Conservation (phyloP, 1,140 invertebrate species). For the Augochlora pura region DNA sequence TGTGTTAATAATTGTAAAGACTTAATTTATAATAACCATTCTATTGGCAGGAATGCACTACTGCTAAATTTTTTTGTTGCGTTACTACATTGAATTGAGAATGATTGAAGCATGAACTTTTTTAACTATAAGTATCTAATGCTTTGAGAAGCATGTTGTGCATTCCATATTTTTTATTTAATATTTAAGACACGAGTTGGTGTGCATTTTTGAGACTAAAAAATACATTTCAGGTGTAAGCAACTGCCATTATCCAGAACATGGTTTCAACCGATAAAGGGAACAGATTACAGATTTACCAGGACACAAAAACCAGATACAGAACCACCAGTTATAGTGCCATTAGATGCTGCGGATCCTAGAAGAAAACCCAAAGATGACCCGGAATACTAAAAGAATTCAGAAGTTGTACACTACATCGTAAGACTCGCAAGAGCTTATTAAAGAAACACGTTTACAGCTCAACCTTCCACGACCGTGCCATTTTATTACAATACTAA, state of each 20-base stretch:
- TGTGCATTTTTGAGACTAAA: no score
- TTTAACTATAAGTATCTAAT: background rate
- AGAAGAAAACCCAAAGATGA: conserved; percentile 64
- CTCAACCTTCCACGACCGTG: background rate
- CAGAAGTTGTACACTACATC: conserved; percentile 15
- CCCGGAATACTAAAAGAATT: conserved; percentile 53
- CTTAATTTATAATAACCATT: background rate
- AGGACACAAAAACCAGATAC: conserved; percentile 39
- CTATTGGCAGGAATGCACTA: background rate
- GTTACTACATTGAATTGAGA: background rate
- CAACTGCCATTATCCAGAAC: conserved; percentile 38
- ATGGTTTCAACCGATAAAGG: conserved; percentile 37
- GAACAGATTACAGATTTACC: conserved; percentile 41
- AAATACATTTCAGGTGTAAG: conserved; percentile 46
- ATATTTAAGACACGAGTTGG: background rate
- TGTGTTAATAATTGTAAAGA: background rate
- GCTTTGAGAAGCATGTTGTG: background rate
- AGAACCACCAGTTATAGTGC: conserved; percentile 55
- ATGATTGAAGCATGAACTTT: background rate
- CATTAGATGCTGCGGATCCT: conserved; percentile 59
- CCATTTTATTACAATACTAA: conserved; percentile 25
- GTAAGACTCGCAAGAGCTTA: conserved; percentile 43
- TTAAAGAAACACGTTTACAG: conserved; percentile 5
- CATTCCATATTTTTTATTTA: background rate
- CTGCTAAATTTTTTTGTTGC: background rate